Evolutionary conservation across 2,888 invertebrate species (phyloP).

Genomic region (Heliconius ethilla): DNA sequence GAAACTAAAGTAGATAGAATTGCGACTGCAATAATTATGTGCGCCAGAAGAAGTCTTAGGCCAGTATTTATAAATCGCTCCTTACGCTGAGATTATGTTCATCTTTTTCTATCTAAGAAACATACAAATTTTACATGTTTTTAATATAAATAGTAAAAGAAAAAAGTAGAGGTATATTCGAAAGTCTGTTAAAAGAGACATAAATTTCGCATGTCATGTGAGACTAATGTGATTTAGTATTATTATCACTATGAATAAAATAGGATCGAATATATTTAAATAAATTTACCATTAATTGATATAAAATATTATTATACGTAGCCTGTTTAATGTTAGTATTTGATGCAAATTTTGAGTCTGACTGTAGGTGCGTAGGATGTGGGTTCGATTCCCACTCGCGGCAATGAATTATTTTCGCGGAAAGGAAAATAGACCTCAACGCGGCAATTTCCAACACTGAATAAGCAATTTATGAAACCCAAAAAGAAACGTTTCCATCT

Average conservation of each 20-base stretch:
- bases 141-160: neutral
- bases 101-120: neutral
- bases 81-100: neutral
- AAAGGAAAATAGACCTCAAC: neutral
- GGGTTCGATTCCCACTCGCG: neutral
- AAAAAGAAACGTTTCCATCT: neutral
- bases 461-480: neutral
- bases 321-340: neutral
- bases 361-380: neutral
- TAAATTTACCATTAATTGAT: constrained; percentile 1
- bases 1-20: too few species aligned
- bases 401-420: neutral
- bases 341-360: neutral
- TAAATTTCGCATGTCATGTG: neutral
- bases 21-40: too few species aligned
- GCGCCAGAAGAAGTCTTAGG: too few species aligned
- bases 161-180: neutral
- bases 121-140: neutral
- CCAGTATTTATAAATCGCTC: too few species aligned
- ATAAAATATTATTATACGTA: neutral
- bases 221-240: constrained; percentile 4
- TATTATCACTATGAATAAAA: neutral
- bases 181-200: neutral
- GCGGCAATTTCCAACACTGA: neutral
- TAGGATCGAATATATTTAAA: neutral